These are phyloP conservation scores for Cybosia mesomella DNA, from an alignment of 2,888 invertebrate species.

Conservation along the genomic window DNA sequence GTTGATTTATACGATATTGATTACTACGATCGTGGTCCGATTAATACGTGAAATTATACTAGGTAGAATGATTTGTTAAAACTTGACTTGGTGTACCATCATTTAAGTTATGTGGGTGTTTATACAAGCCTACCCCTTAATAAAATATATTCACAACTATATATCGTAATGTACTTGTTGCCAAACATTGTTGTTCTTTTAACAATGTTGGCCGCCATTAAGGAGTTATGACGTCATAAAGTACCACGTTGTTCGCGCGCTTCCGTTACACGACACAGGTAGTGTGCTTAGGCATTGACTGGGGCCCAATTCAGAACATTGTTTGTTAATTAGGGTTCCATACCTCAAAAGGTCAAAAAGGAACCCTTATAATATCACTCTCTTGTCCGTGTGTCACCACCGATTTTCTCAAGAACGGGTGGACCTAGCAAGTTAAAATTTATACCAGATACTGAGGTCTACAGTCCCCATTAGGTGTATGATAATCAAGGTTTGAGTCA, in stretches of 20 bases:
- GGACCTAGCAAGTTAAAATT: no score
- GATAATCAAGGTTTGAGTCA: no score
- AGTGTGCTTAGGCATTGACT: slow-evolving; percentile 22
- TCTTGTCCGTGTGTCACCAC: no score
- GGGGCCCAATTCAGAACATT: background rate
- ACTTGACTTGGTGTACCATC: background rate
- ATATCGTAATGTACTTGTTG: background rate
- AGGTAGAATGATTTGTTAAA: background rate
- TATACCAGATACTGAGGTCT: no score
- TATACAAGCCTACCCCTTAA: background rate
- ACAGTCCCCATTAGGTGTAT: no score
- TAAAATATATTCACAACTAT: background rate
- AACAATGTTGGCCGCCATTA: slow-evolving; percentile 22
- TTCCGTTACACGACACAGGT: slow-evolving; percentile 52
- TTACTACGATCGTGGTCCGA: background rate
- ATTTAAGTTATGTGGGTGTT: background rate
- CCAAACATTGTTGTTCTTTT: slow-evolving; percentile 5
- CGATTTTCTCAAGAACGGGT: no score
- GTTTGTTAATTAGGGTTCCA: no score
- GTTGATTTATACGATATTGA: slow-evolving; percentile 27
- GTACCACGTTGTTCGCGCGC: slow-evolving; percentile 31
- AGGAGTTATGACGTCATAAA: slow-evolving; percentile 35
- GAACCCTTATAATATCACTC: no score
- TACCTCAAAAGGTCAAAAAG: no score
- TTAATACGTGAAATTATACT: background rate